Base-by-base conservation (phyloP, 2,113 vertebrate species). In the Glareola pratincola region DNA sequence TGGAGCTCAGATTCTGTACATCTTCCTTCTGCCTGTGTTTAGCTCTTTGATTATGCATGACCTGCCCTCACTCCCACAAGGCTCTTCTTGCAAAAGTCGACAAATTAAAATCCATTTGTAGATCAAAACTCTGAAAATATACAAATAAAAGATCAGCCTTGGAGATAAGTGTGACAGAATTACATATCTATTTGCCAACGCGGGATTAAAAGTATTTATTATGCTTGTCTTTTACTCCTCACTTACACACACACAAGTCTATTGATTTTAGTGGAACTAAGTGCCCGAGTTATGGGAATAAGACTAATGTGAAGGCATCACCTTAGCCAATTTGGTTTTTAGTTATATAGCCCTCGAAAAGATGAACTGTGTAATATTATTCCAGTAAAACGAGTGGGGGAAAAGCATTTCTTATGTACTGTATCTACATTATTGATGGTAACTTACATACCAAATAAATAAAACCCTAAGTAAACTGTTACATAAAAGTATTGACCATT, bases 21-120 rank as follows among this genome's bases (percentile, higher is more conserved):
- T 84, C 14, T 89, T 94, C 34, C 53, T 85, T 89, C 93, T 71
- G 63, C 54, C 84, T 95, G 14, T 60, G 24, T 91, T 96, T 89
- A 78, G 63, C 27, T 94, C 83, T 77, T 93, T 94, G 95, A 80
- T 91, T 72, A 92, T 95, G 60, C 48, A 78, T 96, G 85, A 92
- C 80, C 91, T 95, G 66, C 69, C 32, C 83, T 66, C 69, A 67
- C 41, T 96, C 32, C 93, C 74, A 95, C 56, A 79, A 92, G 59
- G 41, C 59, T 94, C 22, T 86, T 88, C 79, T 36, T 88, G 67
- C 68, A 96, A 75, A 83, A 97, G 76, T 45, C 41, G 57, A 96
- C 90, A 98, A 96, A 95, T 97, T 96, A 90, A 97, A 97, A 96
- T 83, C 67, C 82, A 92, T 94, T 96, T 96, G 86, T 84, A 97